Percentiles rank a stretch among this genome's conserved stretches.
These are phyloP conservation scores for Macrotrachela quadricornifera DNA, from an alignment of 1,140 invertebrate species.

Conservation along the genomic window DNA sequence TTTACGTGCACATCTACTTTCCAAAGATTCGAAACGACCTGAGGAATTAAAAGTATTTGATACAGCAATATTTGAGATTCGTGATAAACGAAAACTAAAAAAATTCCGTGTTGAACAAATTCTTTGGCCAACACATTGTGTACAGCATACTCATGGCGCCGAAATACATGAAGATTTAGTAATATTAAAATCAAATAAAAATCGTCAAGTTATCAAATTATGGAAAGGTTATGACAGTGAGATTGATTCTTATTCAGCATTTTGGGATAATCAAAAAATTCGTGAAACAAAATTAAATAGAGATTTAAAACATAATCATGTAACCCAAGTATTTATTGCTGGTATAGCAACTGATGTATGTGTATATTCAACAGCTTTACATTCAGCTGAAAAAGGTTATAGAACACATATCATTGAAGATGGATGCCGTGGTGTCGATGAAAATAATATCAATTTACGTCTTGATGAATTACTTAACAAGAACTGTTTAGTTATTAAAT, in stretches of 20 bases:
- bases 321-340: constrained; percentile 79
- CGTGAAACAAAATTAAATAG: constrained; percentile 58
- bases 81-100: constrained; percentile 10
- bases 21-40: neutral
- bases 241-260: constrained; percentile 88
- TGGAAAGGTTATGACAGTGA: constrained; percentile 81
- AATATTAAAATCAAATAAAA: neutral
- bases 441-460: too few species aligned
- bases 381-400: constrained; percentile 65
- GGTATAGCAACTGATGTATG: constrained; percentile 88
- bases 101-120: constrained; percentile 11
- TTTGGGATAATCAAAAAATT: constrained; percentile 83
- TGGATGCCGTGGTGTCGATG: constrained; percentile 60
- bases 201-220: constrained; percentile 46
- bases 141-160: constrained; percentile 78
- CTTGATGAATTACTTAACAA: too few species aligned
- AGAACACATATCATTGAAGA: constrained; percentile 70
- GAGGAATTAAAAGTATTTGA: constrained; percentile 32
- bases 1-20: too few species aligned
- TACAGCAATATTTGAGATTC: constrained; percentile 52
- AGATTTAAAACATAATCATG: constrained; percentile 50
- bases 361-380: constrained; percentile 65
- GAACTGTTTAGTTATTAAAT: too few species aligned
- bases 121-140: constrained; percentile 79
- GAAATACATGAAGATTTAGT: constrained; percentile 43